Evolutionary conservation across 2,113 vertebrate species (phyloP), one percentile per base, ranked within the genome.

Genomic region (Prochilodus magdalenae): DNA sequence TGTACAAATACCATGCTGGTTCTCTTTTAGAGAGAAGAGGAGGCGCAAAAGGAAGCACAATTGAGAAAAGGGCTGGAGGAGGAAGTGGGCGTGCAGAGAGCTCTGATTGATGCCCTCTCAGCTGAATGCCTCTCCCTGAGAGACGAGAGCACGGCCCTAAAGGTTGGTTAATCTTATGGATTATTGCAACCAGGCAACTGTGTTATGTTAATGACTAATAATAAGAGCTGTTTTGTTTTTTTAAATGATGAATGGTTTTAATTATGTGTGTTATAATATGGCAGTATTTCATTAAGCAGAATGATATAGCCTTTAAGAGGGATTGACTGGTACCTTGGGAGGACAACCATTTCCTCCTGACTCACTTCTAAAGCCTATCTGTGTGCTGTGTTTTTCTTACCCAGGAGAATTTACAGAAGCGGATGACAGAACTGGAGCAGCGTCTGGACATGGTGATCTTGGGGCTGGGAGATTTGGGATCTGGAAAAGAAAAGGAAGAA

Each of bases 41-140:
- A 94, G 24, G 86, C 93, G 11, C 90, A 81, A 73, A 88, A 89
- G 67, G 96, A 93, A 73, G 89, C 89, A 0, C 51, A 79, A 73
- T 89, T 91, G 30, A 96, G 92, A 63, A 92, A 90, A 40, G 88
- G 81, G 6, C 88, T 97, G 47, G 87, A 96, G 77, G 88, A 92
- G 59, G 88, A 91, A 47, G 40, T 97, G 80, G 89, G 79, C 16
- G 96, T 97, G 75, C 97, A 99, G 65, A 94, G 92, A 75, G 90
- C 91, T 33, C 89, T 99, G 83, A 96, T 97, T 22, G 96, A 98
- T 83, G 96, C 96, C 74, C 92, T 99, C 70, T 97, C 96, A 33
- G 95, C 94, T 33, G 98, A 99, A 91, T 93, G 95, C 55, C 92
- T 97, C 80, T 83, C 92, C 26, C 89, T 97, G 33, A 95, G 94